These are phyloP conservation scores for Helostoma temminkii DNA, from an alignment of 2,797 vertebrate species.

Conservation along the genomic window DNA sequence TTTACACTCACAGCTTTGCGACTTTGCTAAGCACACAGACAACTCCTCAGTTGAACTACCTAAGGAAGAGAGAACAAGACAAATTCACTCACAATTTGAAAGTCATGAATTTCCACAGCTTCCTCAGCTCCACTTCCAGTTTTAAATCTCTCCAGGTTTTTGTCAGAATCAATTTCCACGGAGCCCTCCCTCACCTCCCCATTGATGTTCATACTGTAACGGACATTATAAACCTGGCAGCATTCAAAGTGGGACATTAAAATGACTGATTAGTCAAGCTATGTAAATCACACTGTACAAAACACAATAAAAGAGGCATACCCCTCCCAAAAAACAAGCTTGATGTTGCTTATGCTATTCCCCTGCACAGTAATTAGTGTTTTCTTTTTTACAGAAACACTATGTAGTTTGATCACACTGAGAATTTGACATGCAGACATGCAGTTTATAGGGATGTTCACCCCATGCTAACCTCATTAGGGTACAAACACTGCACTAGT, in stretches of 20 bases:
- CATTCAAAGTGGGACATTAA: slow-evolving; percentile 57
- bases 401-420: slow-evolving; percentile 48
- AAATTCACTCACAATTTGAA: slow-evolving; percentile 91
- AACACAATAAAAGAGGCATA: slow-evolving; percentile 31
- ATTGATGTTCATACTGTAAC: slow-evolving; percentile 94
- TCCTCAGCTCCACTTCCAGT: slow-evolving; percentile 89
- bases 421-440: slow-evolving; percentile 64
- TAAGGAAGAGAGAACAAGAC: slow-evolving; percentile 60
- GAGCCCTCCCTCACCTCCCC: slow-evolving; percentile 92
- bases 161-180: slow-evolving; percentile 93
- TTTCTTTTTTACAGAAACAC: slow-evolving; percentile 38
- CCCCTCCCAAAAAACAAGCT: slow-evolving; percentile 49
- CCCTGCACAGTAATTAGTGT: slow-evolving; percentile 29
- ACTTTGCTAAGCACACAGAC: slow-evolving; percentile 71
- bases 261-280: slow-evolving; percentile 68
- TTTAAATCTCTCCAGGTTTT: slow-evolving; percentile 93
- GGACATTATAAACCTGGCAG: slow-evolving; percentile 92
- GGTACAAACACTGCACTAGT: slow-evolving; percentile 56
- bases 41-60: slow-evolving; percentile 50
- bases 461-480: slow-evolving; percentile 72
- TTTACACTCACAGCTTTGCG: slow-evolving; percentile 78
- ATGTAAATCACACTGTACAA: slow-evolving; percentile 55
- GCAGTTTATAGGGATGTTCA: slow-evolving; percentile 56
- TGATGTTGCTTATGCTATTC: slow-evolving; percentile 25
- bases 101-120: slow-evolving; percentile 93